phyloP scores from a whole-genome alignment of 2,888 invertebrate genomes.

The Hedya salicella region DNA sequence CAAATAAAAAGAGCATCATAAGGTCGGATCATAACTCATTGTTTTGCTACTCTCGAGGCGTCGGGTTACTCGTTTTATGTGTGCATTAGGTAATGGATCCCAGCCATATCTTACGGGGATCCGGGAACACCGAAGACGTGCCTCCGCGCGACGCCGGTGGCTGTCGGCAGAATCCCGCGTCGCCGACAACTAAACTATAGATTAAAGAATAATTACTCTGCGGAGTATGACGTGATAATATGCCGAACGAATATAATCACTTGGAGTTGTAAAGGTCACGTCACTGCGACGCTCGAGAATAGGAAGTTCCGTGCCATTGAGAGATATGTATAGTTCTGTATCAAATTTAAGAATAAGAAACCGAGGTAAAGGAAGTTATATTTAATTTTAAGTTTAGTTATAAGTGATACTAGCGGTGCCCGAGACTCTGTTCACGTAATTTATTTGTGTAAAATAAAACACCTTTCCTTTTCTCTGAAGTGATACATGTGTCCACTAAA shows the following conservation, averaged over 20 bases:
- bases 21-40: conserved; percentile 76
- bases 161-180: conserved; percentile 22
- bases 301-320: conserved; percentile 16
- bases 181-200: conserved; percentile 30
- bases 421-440: no score
- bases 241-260: conserved; percentile 24
- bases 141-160: conserved; percentile 43
- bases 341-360: conserved; percentile 9
- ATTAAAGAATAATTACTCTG: conserved; percentile 40
- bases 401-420: no score
- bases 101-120: conserved; percentile 65
- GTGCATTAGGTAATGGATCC: conserved; percentile 79
- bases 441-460: no score
- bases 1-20: conserved; percentile 73
- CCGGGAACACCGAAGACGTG: conserved; percentile 58
- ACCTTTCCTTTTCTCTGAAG: no score
- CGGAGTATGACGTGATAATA: conserved; percentile 28
- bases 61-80: conserved; percentile 64
- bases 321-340: neutral
- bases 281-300: conserved; percentile 15
- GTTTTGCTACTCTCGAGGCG: conserved; percentile 68
- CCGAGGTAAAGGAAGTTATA: neutral
- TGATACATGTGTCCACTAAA: no score
- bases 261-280: conserved; percentile 38
- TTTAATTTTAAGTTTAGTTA: no score